These are phyloP conservation scores for Hyla sarda DNA, from an alignment of 2,113 vertebrate genomes.

Conservation along the genomic window DNA sequence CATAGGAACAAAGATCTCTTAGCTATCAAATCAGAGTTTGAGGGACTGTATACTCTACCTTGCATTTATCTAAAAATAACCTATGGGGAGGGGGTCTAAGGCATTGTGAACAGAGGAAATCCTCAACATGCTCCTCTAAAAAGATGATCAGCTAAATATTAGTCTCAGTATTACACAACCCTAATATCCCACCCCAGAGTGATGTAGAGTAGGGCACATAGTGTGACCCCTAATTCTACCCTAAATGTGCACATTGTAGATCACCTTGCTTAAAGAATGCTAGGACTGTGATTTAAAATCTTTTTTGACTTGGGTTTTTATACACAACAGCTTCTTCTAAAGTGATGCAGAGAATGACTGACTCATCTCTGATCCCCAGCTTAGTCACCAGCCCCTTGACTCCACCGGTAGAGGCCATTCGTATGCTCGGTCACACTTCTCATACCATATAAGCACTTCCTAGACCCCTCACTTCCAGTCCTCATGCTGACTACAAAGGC, in stretches of 20 bases:
- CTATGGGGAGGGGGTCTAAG: not conserved
- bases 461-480: slow-evolving; percentile 61
- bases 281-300: not conserved
- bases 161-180: too few species aligned
- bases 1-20: not conserved
- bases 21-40: not conserved
- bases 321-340: too few species aligned
- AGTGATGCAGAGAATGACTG: not conserved
- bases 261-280: too few species aligned
- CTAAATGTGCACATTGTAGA: not conserved
- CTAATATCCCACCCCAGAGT: too few species aligned
- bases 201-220: too few species aligned
- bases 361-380: not conserved
- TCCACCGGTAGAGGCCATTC: not conserved
- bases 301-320: too few species aligned
- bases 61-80: not conserved
- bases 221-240: not conserved
- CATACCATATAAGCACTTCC: slow-evolving; percentile 67
- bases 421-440: slow-evolving; percentile 41
- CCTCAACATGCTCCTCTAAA: not conserved
- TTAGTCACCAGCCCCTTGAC: not conserved
- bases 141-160: not conserved
- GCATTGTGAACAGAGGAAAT: not conserved
- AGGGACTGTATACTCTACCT: not conserved
- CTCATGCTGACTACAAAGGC: slow-evolving; percentile 63